These are phyloP conservation scores for Drosophila lacertosa DNA, from an alignment of 1,140 invertebrate species.

Conservation along the genomic window DNA sequence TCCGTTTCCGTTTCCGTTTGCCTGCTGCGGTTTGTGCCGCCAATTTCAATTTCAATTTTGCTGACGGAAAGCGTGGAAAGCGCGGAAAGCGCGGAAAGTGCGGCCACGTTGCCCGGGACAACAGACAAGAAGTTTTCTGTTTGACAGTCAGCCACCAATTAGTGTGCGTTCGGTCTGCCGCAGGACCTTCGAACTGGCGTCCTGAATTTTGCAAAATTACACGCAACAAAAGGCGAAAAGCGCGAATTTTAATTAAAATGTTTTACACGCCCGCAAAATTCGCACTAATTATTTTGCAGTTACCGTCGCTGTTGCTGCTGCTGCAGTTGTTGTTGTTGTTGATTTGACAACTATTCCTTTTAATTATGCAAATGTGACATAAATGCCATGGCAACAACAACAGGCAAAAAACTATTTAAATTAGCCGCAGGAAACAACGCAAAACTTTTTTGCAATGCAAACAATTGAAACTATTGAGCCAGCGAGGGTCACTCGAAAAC, in stretches of 20 bases:
- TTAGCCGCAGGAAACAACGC: too few species aligned
- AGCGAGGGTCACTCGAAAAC: not conserved
- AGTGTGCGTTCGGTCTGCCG: slow-evolving; percentile 35
- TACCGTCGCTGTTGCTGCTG: slow-evolving; percentile 19
- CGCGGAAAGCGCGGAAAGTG: slow-evolving; percentile 43
- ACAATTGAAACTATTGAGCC: not conserved
- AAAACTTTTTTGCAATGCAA: not conserved
- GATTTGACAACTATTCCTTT: slow-evolving; percentile 47
- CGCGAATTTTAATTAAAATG: slow-evolving; percentile 65
- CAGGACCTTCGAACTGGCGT: slow-evolving; percentile 14
- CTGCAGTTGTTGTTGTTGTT: slow-evolving; percentile 8
- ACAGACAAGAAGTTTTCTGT: slow-evolving; percentile 50
- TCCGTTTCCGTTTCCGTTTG: slow-evolving; percentile 31
- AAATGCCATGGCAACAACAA: slow-evolving; percentile 29
- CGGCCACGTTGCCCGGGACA: slow-evolving; percentile 52
- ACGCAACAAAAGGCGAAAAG: slow-evolving; percentile 33
- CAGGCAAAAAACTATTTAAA: too few species aligned
- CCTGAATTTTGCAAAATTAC: slow-evolving; percentile 44
- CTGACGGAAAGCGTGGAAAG: slow-evolving; percentile 58
- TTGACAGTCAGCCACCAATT: slow-evolving; percentile 65
- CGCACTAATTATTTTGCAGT: slow-evolving; percentile 52
- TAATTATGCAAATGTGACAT: slow-evolving; percentile 41
- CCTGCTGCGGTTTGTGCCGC: slow-evolving; percentile 33
- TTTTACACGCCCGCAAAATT: slow-evolving; percentile 63
- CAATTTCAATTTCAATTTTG: slow-evolving; percentile 79